phyloP scores from a whole-genome alignment of 2,113 vertebrate species.

The Perca schrenkii region DNA sequence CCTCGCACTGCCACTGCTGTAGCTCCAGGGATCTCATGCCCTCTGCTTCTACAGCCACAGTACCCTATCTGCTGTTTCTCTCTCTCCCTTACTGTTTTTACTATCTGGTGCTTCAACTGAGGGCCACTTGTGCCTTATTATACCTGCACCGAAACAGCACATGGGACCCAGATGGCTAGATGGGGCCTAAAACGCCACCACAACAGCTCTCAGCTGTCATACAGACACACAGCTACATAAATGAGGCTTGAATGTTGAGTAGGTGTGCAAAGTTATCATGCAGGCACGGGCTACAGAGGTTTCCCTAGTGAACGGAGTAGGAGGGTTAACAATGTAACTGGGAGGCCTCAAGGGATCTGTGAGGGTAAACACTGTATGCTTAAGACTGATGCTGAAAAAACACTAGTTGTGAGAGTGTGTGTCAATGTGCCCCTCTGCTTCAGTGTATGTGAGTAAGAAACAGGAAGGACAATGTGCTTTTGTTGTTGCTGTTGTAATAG shows the following conservation, averaged over 20 bases:
- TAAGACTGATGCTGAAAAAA: constrained; percentile 33
- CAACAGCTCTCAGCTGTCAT: constrained; percentile 12
- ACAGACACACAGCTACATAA: neutral
- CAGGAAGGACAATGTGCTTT: constrained; percentile 33
- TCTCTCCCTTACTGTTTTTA: constrained; percentile 14
- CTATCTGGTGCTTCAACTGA: constrained; percentile 30
- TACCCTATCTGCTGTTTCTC: neutral
- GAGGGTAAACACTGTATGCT: constrained; percentile 38
- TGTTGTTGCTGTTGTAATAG: constrained; percentile 32
- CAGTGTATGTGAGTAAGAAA: constrained; percentile 20
- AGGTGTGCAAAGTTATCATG: constrained; percentile 16
- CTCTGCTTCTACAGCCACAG: constrained; percentile 17
- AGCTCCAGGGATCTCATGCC: constrained; percentile 23
- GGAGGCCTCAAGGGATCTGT: constrained; percentile 40
- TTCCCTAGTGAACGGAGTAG: constrained; percentile 7
- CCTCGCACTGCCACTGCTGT: constrained; percentile 20
- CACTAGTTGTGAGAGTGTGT: neutral
- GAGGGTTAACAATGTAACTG: constrained; percentile 45
- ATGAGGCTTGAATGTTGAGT: constrained; percentile 46
- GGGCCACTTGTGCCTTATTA: constrained; percentile 47
- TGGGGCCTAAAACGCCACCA: neutral
- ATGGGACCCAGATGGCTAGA: neutral
- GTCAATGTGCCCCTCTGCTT: constrained; percentile 6
- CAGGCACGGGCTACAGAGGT: constrained; percentile 1
- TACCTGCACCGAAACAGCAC: constrained; percentile 18